Base-by-base conservation (phyloP, 1,140 invertebrate species). In the Dermatophagoides farinae region DNA sequence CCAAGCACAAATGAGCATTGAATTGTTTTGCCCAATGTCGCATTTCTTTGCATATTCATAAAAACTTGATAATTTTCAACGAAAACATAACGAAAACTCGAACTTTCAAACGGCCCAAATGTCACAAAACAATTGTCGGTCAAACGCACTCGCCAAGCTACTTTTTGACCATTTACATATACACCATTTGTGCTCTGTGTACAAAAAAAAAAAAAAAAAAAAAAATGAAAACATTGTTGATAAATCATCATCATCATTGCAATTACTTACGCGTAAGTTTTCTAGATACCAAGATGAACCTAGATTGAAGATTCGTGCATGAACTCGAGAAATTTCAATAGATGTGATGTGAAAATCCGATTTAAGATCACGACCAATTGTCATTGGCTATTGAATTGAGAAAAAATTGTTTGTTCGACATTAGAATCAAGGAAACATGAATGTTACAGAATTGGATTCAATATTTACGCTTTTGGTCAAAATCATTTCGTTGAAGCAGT, bases 121-220 rank as follows among this genome's bases (percentile, higher is more conserved):
- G n/a, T 38, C 6, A 60, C 39, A 4, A 16, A 8, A 50, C 11
- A 31, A 12, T 44, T 44, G 25, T 60, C 44, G 2, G 6, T 41
- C 1, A 60, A 23, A 20, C 20, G 31, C 8, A 31, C 8, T 31
- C 2, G 31, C 8, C 31, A 8, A 31, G 2, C 2, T 4, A 31
- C 31, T 31, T 31, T 31, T 31, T 25, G 9, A 11, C 31, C 41
- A 37, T 60, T 39, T 20, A 60, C 44, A 25, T 6, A 50, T 38
- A 60, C 14, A 41, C 58, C 58, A 41, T 60, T 60, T 20, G 58
- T 60, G 31, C 18, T 23, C 58, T 60, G 22, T 4, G 20, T 14
- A 10, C 55, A 31, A n/a, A 5, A 38, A 25, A 16, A 8, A 55
- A 43, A 55, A 38, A 49, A n/a, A 20, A 49, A 44, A 6, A 12